Evolutionary conservation across 1,140 invertebrate species (phyloP).

Genomic region (Megalonaias nervosa): DNA sequence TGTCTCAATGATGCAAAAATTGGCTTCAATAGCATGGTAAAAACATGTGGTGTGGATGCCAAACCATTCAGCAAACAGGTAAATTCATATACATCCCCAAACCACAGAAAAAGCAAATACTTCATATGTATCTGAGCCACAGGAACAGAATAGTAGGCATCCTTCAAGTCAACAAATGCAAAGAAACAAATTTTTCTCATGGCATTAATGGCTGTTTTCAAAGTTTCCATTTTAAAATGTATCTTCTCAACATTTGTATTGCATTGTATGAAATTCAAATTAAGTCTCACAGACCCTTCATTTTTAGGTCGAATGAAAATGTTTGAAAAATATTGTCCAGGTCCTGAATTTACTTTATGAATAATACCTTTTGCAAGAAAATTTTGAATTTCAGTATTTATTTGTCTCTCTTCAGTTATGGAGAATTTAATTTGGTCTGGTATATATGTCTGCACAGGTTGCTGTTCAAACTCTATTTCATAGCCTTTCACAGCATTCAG

Average conservation of each 20-base stretch:
- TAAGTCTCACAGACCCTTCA: neutral
- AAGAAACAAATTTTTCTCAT: slow-evolving; percentile 12
- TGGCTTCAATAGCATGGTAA: slow-evolving; percentile 22
- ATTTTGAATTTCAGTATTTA: slow-evolving; percentile 1
- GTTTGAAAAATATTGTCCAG: slow-evolving; percentile 1
- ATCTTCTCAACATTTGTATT: neutral
- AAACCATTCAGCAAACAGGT: slow-evolving; percentile 7
- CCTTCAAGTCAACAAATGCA: slow-evolving; percentile 21
- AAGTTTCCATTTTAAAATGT: slow-evolving; percentile 43
- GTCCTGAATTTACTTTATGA: neutral
- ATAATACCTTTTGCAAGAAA: neutral
- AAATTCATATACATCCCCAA: slow-evolving; percentile 4
- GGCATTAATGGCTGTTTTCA: slow-evolving; percentile 15
- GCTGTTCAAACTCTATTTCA: neutral
- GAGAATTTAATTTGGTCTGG: neutral
- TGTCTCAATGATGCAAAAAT: slow-evolving; percentile 2
- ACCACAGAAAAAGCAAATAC: slow-evolving; percentile 7
- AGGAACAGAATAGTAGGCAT: slow-evolving; percentile 14
- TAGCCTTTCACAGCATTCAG: slow-evolving; percentile 5
- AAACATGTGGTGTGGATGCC: neutral
- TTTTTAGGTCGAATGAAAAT: slow-evolving; percentile 11
- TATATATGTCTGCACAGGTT: neutral
- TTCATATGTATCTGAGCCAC: neutral
- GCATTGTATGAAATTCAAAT: slow-evolving; percentile 5
- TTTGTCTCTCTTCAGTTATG: neutral